phyloP scores from a whole-genome alignment of 2,888 invertebrate species.

The Tupiocoris notatus region DNA sequence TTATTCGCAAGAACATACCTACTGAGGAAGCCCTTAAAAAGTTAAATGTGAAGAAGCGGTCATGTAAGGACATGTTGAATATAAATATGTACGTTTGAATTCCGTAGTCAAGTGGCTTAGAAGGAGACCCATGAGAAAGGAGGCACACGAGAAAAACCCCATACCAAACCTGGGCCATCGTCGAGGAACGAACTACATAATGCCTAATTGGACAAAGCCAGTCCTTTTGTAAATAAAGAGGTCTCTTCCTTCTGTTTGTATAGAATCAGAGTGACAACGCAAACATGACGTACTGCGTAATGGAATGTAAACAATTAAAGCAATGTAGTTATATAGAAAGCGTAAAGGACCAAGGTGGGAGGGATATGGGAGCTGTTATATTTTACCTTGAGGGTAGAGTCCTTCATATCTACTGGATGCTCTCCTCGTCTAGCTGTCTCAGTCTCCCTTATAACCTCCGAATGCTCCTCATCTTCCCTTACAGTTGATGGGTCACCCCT shows the following conservation, averaged over 20 bases:
- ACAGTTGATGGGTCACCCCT: background rate
- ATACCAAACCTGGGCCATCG: background rate
- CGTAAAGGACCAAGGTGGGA: constrained; percentile 7
- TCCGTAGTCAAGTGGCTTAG: too few species aligned
- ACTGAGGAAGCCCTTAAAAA: too few species aligned
- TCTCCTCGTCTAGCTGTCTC: background rate
- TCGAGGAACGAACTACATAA: constrained; percentile 43
- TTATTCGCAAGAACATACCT: too few species aligned
- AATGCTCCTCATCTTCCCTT: background rate
- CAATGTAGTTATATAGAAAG: constrained; percentile 44
- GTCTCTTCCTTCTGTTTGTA: constrained; percentile 41
- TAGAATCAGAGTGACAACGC: constrained; percentile 43
- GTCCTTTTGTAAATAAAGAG: constrained; percentile 43
- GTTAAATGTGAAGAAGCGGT: too few species aligned
- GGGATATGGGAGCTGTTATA: constrained; percentile 38
- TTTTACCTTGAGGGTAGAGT: constrained; percentile 35
- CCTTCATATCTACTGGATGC: too few species aligned
- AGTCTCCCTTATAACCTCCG: constrained; percentile 21
- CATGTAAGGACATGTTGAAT: too few species aligned
- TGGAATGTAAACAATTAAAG: constrained; percentile 45
- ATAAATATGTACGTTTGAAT: too few species aligned
- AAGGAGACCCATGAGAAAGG: constrained; percentile 24
- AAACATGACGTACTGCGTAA: constrained; percentile 45
- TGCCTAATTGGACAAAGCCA: constrained; percentile 44
- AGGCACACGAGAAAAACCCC: constrained; percentile 34